These are phyloP conservation scores for Elaphurus davidianus DNA, from an alignment of 2,113 vertebrate genomes.

Conservation along the genomic window DNA sequence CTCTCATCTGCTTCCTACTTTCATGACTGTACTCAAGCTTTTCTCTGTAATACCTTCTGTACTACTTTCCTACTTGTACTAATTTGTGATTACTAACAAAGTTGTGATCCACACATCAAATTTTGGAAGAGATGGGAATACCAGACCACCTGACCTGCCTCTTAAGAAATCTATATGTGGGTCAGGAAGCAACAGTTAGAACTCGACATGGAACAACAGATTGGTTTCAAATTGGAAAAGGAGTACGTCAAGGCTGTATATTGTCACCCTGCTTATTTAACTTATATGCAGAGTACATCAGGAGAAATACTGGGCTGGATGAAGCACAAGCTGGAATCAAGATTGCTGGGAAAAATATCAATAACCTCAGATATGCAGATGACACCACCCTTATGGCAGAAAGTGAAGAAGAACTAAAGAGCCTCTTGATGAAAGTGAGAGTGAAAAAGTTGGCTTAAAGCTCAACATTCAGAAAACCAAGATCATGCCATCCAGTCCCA, in stretches of 20 bases:
- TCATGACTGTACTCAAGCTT: neutral
- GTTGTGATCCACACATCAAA: neutral
- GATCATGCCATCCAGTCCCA: too few relatives aligned
- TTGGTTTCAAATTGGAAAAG: neutral
- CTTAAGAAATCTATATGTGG: neutral
- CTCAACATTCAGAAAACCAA: too few relatives aligned
- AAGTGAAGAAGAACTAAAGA: too few relatives aligned
- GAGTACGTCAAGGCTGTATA: fast-evolving
- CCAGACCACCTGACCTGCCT: neutral
- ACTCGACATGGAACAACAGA: neutral
- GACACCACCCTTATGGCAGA: too few relatives aligned
- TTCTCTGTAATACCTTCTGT: neutral
- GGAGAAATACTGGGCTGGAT: too few relatives aligned
- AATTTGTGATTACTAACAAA: neutral
- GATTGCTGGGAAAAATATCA: too few relatives aligned
- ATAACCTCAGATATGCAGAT: too few relatives aligned
- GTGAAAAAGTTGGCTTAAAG: too few relatives aligned
- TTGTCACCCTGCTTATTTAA: too few relatives aligned
- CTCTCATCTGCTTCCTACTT: neutral
- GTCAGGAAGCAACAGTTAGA: neutral
- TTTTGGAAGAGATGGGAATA: neutral
- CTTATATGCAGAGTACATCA: too few relatives aligned
- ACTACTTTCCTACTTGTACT: neutral
- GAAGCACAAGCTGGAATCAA: too few relatives aligned
- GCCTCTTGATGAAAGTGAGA: too few relatives aligned